Evolutionary conservation across 2,888 invertebrate species (phyloP).

Genomic region (Brenthis hecate): DNA sequence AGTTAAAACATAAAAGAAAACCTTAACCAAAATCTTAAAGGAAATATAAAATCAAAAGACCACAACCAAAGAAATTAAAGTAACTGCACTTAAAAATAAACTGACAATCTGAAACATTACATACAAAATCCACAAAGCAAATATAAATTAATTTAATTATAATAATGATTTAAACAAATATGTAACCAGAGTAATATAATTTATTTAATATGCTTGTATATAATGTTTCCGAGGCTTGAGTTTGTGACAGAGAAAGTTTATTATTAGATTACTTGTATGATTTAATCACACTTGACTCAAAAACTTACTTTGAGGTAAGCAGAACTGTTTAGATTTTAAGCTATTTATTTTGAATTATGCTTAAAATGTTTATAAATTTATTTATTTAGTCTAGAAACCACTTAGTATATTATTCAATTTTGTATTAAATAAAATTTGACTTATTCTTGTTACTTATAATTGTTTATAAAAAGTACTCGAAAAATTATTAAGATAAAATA

Average conservation of each 20-base stretch:
- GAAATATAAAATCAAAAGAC: not conserved
- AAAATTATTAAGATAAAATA: not conserved
- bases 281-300: too few relatives aligned
- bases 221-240: slow-evolving; percentile 21
- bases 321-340: too few relatives aligned
- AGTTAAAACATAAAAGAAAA: not conserved
- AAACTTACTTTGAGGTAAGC: too few relatives aligned
- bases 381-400: too few relatives aligned
- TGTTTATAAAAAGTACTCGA: not conserved
- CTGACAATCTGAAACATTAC: slow-evolving; percentile 9
- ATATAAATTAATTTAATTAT: not conserved
- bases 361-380: too few relatives aligned
- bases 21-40: not conserved
- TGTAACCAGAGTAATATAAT: not conserved
- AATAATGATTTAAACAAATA: not conserved
- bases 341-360: too few relatives aligned
- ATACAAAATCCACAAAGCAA: not conserved
- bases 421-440: too few relatives aligned
- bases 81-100: not conserved
- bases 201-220: slow-evolving; percentile 10
- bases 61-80: slow-evolving; percentile 12
- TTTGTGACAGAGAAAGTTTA: slow-evolving; percentile 6
- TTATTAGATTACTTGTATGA: not conserved
- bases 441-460: too few relatives aligned
- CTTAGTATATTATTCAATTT: too few relatives aligned